Evolutionary conservation across 2,888 invertebrate genomes (phyloP), one percentile per base, ranked within the genome.

Genomic region (Zygogramma bicolorata): DNA sequence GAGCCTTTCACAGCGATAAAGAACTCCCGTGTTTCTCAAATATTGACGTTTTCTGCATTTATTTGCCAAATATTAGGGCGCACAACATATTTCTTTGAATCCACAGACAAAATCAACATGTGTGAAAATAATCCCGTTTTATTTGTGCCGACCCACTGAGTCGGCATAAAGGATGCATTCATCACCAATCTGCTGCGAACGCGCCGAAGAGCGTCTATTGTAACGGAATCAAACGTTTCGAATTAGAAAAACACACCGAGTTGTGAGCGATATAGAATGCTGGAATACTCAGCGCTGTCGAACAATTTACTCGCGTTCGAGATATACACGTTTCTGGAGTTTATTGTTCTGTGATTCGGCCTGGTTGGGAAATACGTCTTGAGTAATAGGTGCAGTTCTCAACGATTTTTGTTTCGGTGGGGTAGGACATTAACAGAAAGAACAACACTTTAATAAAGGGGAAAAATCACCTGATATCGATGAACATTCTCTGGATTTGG

Each of bases 41-140:
- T 53, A 53, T 53, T 25, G 53, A 27, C 53, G 53, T 25, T 53
- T 5, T n/a, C 53, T 53, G 53, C 53, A 53, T 53, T 13, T 70
- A 59, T 65, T 38, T 61, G 63, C 65, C 59, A 71, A 67, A 73
- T 72, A 75, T 68, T 67, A 71, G 67, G 74, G 77, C 74, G 69
- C 74, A 71, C 63, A 71, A 72, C 67, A 68, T 78, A 78, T 78
- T 77, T 78, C 75, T 78, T 79, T 78, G 75, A 78, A 77, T 46
- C 42, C 27, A 29, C 78, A 80, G 78, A 77, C 79, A 73, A 79
- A 81, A 79, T 76, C 81, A 81, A 81, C 82, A 84, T 82, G 83
- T 83, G 83, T 82, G 83, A 84, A 84, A 85, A 84, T 85, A 85
- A 84, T 84, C 83, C 84, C 74, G 82, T 84, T 84, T 81, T 83